Percentiles rank a stretch among this genome's conserved stretches.
These are phyloP conservation scores for Terebella lapidaria DNA, from an alignment of 2,888 invertebrate genomes.

Conservation along the genomic window DNA sequence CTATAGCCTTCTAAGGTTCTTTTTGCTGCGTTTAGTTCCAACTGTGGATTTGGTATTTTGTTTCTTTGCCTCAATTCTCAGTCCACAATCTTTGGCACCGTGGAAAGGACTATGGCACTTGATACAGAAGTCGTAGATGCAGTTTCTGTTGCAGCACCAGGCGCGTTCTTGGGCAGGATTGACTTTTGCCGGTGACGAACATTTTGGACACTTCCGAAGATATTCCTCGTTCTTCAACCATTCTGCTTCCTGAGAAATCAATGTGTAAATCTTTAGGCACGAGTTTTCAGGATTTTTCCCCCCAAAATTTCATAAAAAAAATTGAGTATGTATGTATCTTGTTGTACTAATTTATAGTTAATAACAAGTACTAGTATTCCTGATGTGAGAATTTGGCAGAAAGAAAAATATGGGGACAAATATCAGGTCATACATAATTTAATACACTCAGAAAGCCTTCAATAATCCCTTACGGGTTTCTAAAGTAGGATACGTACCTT, in stretches of 20 bases:
- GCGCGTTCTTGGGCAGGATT: conserved; percentile 7
- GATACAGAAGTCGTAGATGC: conserved; percentile 9
- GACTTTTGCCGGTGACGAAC: conserved; percentile 1
- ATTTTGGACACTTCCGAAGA: conserved; percentile 7
- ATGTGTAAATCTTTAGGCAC: not conserved
- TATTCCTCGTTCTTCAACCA: conserved; percentile 5
- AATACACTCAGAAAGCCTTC: too few relatives aligned
- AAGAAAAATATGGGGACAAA: too few relatives aligned
- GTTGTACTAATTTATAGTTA: too few relatives aligned
- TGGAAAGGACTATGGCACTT: conserved; percentile 7
- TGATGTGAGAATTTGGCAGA: too few relatives aligned
- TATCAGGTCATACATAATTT: too few relatives aligned
- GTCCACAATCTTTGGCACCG: conserved; percentile 5
- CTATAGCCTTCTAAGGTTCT: conserved; percentile 8
- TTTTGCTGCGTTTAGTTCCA: conserved; percentile 7
- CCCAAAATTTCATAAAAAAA: too few relatives aligned
- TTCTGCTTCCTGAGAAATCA: conserved; percentile 7
- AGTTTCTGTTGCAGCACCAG: conserved; percentile 1
- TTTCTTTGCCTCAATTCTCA: not conserved
- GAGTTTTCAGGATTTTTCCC: too few relatives aligned
- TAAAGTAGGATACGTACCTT: too few relatives aligned
- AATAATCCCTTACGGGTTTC: too few relatives aligned
- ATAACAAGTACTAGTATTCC: too few relatives aligned
- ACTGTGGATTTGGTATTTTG: not conserved
- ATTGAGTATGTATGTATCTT: too few relatives aligned